Evolutionary conservation across 1,140 invertebrate species (phyloP).

Genomic region (Pygmarrhopalites habei): DNA sequence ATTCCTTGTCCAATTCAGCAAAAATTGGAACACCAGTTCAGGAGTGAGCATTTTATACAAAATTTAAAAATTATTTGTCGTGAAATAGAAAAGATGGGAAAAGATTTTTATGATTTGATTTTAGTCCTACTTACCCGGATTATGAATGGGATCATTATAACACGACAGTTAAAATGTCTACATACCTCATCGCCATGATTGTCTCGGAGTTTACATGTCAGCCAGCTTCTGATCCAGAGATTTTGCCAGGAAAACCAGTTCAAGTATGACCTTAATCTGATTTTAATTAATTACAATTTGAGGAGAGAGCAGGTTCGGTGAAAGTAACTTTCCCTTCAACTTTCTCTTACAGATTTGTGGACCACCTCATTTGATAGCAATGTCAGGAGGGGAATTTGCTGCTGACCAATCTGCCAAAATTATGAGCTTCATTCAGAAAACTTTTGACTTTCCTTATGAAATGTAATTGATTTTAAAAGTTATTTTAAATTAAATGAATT

Average conservation of each 20-base stretch:
- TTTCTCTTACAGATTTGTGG: slow-evolving; percentile 60
- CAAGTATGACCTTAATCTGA: slow-evolving; percentile 6
- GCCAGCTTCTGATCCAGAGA: neutral
- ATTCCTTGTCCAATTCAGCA: slow-evolving; percentile 14
- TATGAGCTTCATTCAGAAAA: slow-evolving; percentile 71
- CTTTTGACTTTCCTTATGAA: slow-evolving; percentile 57
- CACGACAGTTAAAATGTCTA: slow-evolving; percentile 16
- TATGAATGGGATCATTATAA: slow-evolving; percentile 21
- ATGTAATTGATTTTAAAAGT: slow-evolving; percentile 51
- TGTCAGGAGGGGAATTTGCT: slow-evolving; percentile 53
- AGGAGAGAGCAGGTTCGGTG: neutral
- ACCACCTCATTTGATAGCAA: slow-evolving; percentile 67
- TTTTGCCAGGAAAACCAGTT: slow-evolving; percentile 11
- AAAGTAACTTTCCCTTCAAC: neutral
- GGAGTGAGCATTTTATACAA: neutral
- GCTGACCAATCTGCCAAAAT: slow-evolving; percentile 52
- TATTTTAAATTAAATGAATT: neutral
- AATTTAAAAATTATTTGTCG: neutral
- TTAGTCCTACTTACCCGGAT: neutral
- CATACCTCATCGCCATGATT: slow-evolving; percentile 24
- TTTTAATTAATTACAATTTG: slow-evolving; percentile 1
- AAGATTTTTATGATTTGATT: neutral
- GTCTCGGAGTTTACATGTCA: slow-evolving; percentile 16
- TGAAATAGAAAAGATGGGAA: neutral
- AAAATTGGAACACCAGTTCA: neutral